Percentiles rank a stretch among this genome's conserved stretches.
phyloP scores from a whole-genome alignment of 2,113 vertebrate species.

The Halichoerus grypus region DNA sequence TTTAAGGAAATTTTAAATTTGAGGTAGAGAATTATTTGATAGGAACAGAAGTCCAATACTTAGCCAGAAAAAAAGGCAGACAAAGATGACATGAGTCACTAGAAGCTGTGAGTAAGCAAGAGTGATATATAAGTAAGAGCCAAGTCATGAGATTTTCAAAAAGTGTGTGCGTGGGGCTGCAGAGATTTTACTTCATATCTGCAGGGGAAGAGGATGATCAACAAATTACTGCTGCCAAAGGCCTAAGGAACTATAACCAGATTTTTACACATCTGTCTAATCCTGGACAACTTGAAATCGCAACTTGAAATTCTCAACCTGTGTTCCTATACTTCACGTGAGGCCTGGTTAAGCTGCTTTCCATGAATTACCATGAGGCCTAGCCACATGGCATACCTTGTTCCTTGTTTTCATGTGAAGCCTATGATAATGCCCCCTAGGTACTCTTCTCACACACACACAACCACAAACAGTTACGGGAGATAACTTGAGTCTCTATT shows the following conservation, averaged over 20 bases:
- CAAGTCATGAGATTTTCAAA: background rate
- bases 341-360: background rate
- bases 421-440: background rate
- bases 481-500: background rate
- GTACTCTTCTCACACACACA: background rate
- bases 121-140: background rate
- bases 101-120: background rate
- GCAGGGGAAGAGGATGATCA: background rate
- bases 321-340: background rate
- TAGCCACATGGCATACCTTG: background rate
- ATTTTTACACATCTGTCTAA: background rate
- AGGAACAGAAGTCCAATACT: background rate
- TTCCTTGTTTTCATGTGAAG: background rate
- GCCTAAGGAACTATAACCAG: background rate
- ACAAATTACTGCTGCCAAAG: background rate
- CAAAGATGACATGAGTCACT: background rate
- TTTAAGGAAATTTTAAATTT: background rate
- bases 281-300: background rate
- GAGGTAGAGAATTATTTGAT: background rate
- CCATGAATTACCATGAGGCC: background rate
- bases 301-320: background rate
- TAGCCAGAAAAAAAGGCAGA: background rate
- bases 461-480: background rate
- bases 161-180: background rate
- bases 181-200: background rate